A percentile compares a stretch with the other conserved stretches of the same genome.
These are phyloP conservation scores for Drosophila rubida DNA, from an alignment of 2,888 invertebrate genomes.

Conservation along the genomic window DNA sequence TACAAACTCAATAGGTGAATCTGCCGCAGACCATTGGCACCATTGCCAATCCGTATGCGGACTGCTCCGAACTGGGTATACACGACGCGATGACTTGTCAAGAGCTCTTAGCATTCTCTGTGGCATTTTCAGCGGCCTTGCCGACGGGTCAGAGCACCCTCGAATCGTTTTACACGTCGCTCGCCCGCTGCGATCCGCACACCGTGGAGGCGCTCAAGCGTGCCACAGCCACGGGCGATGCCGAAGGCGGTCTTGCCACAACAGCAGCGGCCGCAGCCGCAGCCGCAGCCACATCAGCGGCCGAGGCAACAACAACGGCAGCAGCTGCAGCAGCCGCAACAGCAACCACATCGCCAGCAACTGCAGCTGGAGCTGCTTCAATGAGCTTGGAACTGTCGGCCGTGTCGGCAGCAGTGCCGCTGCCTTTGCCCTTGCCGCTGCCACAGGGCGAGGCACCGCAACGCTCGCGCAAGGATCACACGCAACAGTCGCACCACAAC, in stretches of 20 bases:
- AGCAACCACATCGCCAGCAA: background rate
- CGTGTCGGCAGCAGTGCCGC: conserved; percentile 50
- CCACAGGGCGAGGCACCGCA: conserved; percentile 23
- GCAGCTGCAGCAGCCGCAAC: background rate
- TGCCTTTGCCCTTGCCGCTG: conserved; percentile 6
- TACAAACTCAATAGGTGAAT: no score
- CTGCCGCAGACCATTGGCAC: conserved; percentile 85
- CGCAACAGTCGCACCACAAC: conserved; percentile 18
- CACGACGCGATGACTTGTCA: conserved; percentile 88
- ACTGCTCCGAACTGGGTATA: conserved; percentile 86
- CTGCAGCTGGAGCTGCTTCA: background rate
- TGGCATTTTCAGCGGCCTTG: conserved; percentile 95
- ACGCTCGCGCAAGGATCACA: conserved; percentile 18
- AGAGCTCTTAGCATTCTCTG: conserved; percentile 95
- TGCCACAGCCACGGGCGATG: conserved; percentile 77
- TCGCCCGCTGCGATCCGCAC: conserved; percentile 89
- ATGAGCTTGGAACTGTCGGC: conserved; percentile 45
- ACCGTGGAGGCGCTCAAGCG: conserved; percentile 82
- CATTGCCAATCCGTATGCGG: conserved; percentile 84
- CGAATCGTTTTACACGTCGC: conserved; percentile 92
- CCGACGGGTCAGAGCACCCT: conserved; percentile 94
- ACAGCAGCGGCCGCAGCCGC: background rate
- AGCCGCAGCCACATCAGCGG: conserved; percentile 5
- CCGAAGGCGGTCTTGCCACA: conserved; percentile 52
- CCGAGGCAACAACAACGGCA: background rate